These are phyloP conservation scores for Okapia johnstoni DNA, from an alignment of 2,113 vertebrate genomes.

Conservation along the genomic window DNA sequence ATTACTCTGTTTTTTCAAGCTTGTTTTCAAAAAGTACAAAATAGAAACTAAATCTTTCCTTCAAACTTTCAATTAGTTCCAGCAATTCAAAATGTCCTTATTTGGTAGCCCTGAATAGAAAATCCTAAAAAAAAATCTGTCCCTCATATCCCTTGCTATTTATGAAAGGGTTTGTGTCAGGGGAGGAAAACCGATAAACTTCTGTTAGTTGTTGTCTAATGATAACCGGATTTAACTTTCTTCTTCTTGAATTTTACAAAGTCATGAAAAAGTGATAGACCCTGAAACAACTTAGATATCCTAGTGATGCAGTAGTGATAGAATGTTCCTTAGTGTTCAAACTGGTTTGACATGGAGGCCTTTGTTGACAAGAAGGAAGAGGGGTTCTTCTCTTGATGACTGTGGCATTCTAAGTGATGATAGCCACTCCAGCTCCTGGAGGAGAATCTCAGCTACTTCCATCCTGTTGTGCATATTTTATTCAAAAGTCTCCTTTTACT, in stretches of 20 bases:
- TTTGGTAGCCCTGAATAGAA: neutral
- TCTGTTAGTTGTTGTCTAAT: neutral
- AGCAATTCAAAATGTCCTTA: neutral
- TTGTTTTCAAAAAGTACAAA: neutral
- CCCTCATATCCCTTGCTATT: neutral
- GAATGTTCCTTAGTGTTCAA: constrained; percentile 43
- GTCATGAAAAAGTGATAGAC: neutral
- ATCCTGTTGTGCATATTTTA: neutral
- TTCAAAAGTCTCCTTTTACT: neutral
- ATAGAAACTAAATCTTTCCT: neutral
- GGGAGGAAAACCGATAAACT: neutral
- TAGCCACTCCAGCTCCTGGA: constrained; percentile 18
- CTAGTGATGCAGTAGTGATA: constrained; percentile 13
- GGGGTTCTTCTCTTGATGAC: constrained; percentile 30
- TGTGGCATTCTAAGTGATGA: neutral
- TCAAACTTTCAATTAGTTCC: neutral
- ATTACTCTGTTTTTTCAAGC: neutral
- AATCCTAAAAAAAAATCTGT: neutral
- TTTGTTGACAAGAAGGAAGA: constrained; percentile 55
- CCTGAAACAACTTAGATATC: neutral
- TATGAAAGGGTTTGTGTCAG: neutral
- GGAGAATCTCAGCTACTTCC: neutral
- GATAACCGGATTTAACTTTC: neutral
- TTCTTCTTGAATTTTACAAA: neutral
- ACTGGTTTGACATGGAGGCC: constrained; percentile 59